These are phyloP conservation scores for Ennomos erosarius DNA, from an alignment of 2,888 invertebrate genomes.

Conservation along the genomic window DNA sequence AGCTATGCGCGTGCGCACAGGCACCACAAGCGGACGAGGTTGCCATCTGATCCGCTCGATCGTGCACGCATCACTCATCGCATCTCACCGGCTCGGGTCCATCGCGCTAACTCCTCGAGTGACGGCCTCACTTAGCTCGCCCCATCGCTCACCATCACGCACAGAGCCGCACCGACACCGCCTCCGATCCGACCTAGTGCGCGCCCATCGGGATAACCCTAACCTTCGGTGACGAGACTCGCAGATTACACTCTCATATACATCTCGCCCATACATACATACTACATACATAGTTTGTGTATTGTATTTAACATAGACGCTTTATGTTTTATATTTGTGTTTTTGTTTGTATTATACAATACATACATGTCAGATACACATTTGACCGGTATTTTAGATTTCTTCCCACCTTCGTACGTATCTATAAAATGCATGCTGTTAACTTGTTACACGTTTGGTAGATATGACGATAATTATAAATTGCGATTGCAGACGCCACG, in stretches of 20 bases:
- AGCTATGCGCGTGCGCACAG: conserved; percentile 91
- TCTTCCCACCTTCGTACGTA: conserved; percentile 29
- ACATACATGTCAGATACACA: conserved; percentile 27
- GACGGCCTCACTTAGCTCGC: conserved; percentile 34
- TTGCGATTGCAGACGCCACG: no score
- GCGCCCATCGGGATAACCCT: conserved; percentile 1
- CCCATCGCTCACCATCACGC: conserved; percentile 61
- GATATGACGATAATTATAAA: background rate
- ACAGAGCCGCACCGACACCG: conserved; percentile 44
- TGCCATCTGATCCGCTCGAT: conserved; percentile 63
- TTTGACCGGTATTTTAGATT: conserved; percentile 25
- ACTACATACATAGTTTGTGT: conserved; percentile 36
- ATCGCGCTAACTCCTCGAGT: conserved; percentile 17
- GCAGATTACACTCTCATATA: conserved; percentile 15
- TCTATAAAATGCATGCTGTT: conserved; percentile 33
- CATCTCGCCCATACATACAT: conserved; percentile 36
- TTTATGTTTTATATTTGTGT: conserved; percentile 41
- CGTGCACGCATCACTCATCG: conserved; percentile 61
- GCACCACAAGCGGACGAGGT: conserved; percentile 94
- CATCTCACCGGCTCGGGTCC: conserved; percentile 9
- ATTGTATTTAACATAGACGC: conserved; percentile 43
- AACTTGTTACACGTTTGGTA: background rate
- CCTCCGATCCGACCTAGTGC: conserved; percentile 21
- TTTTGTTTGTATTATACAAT: conserved; percentile 31
- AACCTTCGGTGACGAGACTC: background rate